A percentile compares a stretch with the other conserved stretches of the same genome.
These are phyloP conservation scores for Sciurus niger DNA, from an alignment of 2,113 vertebrate genomes.

Conservation along the genomic window DNA sequence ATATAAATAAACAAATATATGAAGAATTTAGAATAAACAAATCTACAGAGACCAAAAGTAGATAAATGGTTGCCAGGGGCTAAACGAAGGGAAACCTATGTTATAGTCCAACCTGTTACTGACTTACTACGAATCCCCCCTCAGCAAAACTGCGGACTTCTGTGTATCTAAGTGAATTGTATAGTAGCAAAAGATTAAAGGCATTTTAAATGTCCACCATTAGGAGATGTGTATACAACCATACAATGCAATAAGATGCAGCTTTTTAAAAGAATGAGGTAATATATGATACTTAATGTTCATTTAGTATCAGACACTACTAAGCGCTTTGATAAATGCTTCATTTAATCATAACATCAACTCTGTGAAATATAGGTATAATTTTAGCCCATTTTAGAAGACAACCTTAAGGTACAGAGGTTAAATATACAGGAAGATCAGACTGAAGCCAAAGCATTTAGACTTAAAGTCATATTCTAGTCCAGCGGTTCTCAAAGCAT, in stretches of 20 bases:
- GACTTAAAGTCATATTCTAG: neutral
- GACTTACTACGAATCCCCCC: too few species aligned
- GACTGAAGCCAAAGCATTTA: constrained; percentile 19
- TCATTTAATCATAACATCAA: constrained; percentile 54
- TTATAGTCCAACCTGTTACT: too few species aligned
- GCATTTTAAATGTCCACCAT: too few species aligned
- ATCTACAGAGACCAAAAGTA: neutral
- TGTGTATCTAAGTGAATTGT: too few species aligned
- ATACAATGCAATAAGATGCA: too few species aligned
- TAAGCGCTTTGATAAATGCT: constrained; percentile 26
- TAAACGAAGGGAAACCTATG: too few species aligned
- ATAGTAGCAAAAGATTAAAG: too few species aligned
- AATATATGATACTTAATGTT: neutral
- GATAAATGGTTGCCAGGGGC: neutral
- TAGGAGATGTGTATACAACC: too few species aligned
- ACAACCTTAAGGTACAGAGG: neutral
- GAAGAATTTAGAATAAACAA: neutral
- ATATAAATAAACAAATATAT: too few species aligned
- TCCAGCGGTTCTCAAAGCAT: constrained; percentile 28
- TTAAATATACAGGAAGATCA: neutral
- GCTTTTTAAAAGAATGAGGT: neutral
- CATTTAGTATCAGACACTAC: constrained; percentile 8
- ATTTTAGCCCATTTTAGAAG: constrained; percentile 35
- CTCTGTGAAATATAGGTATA: neutral
- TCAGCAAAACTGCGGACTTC: too few species aligned